A percentile compares a stretch with the other conserved stretches of the same genome.
These are phyloP conservation scores for Actinernus sp. DNA, from an alignment of 92 coral and sea anemone species.

Conservation along the genomic window DNA sequence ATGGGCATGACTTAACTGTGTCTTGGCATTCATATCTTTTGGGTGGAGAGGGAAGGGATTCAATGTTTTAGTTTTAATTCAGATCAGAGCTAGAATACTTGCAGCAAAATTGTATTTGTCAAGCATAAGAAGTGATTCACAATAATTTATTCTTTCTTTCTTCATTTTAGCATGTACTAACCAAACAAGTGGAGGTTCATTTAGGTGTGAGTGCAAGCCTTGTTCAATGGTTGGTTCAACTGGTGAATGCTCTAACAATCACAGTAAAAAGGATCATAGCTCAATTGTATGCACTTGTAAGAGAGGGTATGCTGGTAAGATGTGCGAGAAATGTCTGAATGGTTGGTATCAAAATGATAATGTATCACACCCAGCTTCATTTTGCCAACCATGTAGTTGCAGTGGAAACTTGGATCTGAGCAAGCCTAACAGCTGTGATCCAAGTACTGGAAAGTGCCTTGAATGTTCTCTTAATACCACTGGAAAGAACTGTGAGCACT, in stretches of 20 bases:
- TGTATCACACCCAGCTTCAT: slow-evolving; percentile 8
- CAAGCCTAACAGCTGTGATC: slow-evolving; percentile 43
- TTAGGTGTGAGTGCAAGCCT: slow-evolving; percentile 18
- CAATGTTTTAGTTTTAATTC: no score
- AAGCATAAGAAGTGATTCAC: no score
- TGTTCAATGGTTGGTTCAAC: neutral
- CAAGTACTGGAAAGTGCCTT: slow-evolving; percentile 50
- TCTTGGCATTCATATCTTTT: no score
- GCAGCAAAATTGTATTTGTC: no score
- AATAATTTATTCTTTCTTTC: neutral
- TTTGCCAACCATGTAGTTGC: slow-evolving; percentile 51
- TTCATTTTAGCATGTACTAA: slow-evolving; percentile 9
- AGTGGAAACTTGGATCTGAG: slow-evolving; percentile 47
- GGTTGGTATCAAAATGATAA: slow-evolving; percentile 63
- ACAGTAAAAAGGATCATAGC: neutral
- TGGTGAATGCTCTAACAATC: slow-evolving; percentile 1
- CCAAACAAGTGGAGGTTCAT: slow-evolving; percentile 25
- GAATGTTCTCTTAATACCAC: slow-evolving; percentile 30
- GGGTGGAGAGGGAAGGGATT: no score
- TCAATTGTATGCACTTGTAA: slow-evolving; percentile 21
- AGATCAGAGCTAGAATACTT: no score
- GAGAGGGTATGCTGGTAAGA: slow-evolving; percentile 27
- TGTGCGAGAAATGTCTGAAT: slow-evolving; percentile 45
- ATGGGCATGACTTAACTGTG: no score
- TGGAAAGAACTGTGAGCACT: slow-evolving; percentile 48